Evolutionary conservation across 2,888 invertebrate genomes (phyloP).

Genomic region (Agriotes lineatus): DNA sequence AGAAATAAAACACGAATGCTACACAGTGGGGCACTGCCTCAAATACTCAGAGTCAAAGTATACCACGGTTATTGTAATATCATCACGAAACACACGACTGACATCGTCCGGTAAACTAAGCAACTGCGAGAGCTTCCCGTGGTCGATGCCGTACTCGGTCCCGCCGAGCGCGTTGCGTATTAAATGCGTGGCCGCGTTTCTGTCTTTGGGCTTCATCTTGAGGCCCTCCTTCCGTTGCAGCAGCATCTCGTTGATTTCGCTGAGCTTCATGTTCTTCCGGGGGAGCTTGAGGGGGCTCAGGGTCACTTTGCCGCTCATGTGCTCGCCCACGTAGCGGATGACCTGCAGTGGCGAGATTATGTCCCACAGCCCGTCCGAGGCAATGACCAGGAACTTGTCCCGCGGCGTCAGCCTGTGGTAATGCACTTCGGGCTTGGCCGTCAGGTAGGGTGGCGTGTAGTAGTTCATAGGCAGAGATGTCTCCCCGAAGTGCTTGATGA

Average conservation of each 20-base stretch:
- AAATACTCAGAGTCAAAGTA: constrained; percentile 92
- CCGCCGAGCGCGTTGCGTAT: constrained; percentile 95
- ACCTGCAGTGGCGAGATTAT: constrained; percentile 85
- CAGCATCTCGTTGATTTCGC: constrained; percentile 81
- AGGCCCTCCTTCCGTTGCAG: constrained; percentile 83
- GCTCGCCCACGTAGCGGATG: constrained; percentile 84
- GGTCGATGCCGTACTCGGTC: constrained; percentile 90
- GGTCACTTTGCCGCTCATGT: constrained; percentile 91
- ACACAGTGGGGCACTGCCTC: constrained; percentile 78
- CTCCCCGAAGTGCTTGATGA: constrained; percentile 79
- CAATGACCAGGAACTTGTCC: constrained; percentile 94
- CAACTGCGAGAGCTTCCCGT: constrained; percentile 85
- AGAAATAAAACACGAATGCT: constrained; percentile 42
- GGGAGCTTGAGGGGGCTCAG: constrained; percentile 84
- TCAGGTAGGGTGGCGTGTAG: constrained; percentile 94
- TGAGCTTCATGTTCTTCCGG: constrained; percentile 77
- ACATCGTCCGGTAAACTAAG: constrained; percentile 88
- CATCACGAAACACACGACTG: constrained; percentile 92
- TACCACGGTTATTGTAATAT: constrained; percentile 94
- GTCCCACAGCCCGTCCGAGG: constrained; percentile 97
- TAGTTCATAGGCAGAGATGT: constrained; percentile 86
- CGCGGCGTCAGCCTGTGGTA: constrained; percentile 82
- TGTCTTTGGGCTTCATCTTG: constrained; percentile 89
- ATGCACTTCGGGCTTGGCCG: constrained; percentile 87
- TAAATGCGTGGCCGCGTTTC: constrained; percentile 96